A percentile compares a stretch with the other conserved stretches of the same genome.
phyloP scores from a whole-genome alignment of 1,140 invertebrate genomes.

The Solen grandis region DNA sequence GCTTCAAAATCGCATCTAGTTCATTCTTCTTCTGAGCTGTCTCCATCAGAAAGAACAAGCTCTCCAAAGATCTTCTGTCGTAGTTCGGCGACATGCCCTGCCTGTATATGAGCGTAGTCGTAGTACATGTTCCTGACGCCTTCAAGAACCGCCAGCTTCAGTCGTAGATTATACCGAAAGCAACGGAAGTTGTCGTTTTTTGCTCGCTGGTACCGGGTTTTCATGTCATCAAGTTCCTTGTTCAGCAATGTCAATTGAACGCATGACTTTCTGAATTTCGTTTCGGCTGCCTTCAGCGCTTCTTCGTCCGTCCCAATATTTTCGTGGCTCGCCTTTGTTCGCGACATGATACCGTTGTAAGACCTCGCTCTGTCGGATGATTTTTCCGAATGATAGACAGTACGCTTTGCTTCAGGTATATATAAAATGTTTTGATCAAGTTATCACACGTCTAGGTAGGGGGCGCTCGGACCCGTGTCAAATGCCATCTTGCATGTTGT shows the following conservation, averaged over 20 bases:
- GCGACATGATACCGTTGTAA: too few species aligned
- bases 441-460: too few species aligned
- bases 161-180: constrained; percentile 46
- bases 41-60: too few species aligned
- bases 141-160: constrained; percentile 46
- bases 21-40: too few species aligned
- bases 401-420: too few species aligned
- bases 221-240: constrained; percentile 24
- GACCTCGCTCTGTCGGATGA: too few species aligned
- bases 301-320: constrained; percentile 5
- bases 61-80: constrained; percentile 27
- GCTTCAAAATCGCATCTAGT: too few species aligned
- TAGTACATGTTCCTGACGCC: constrained; percentile 50
- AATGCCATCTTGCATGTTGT: too few species aligned
- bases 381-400: too few species aligned
- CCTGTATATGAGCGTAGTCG: constrained; percentile 48
- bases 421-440: too few species aligned
- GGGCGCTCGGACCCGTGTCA: too few species aligned
- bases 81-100: constrained; percentile 36
- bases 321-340: too few species aligned
- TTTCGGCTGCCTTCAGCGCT: constrained; percentile 10
- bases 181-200: constrained; percentile 27
- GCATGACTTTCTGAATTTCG: constrained; percentile 33
- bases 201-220: constrained; percentile 33
- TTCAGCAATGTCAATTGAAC: constrained; percentile 12